These are phyloP conservation scores for Palythoa grandis DNA, from an alignment of 92 coral and sea anemone species.

Conservation along the genomic window DNA sequence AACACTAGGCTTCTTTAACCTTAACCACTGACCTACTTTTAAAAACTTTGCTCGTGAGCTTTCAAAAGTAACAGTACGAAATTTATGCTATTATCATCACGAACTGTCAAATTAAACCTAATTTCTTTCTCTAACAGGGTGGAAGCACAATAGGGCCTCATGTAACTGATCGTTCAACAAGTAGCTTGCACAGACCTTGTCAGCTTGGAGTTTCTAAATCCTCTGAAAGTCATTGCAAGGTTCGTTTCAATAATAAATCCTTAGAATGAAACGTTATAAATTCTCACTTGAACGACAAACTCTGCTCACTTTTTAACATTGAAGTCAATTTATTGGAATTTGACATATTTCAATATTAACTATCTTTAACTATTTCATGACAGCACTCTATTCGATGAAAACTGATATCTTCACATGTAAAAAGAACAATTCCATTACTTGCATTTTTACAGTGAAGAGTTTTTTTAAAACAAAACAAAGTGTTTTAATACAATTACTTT, in stretches of 20 bases:
- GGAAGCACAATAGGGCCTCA: background rate
- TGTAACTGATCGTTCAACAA: background rate
- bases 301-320: background rate
- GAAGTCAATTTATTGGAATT: background rate
- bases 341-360: too few species aligned
- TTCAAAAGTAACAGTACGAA: background rate
- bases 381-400: too few species aligned
- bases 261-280: background rate
- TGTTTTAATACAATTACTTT: too few species aligned
- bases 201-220: conserved; percentile 65
- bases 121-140: background rate
- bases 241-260: background rate
- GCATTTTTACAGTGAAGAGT: too few species aligned
- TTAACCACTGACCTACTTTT: too few species aligned
- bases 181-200: conserved; percentile 59
- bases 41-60: background rate
- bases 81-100: background rate
- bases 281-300: background rate
- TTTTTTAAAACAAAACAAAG: too few species aligned
- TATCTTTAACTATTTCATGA: too few species aligned
- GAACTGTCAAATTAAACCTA: background rate
- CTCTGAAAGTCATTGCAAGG: conserved; percentile 31
- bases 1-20: too few species aligned
- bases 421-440: too few species aligned
- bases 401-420: too few species aligned